phyloP scores from a whole-genome alignment of 2,797 vertebrate species.

The Myiotriccus ornatus region DNA sequence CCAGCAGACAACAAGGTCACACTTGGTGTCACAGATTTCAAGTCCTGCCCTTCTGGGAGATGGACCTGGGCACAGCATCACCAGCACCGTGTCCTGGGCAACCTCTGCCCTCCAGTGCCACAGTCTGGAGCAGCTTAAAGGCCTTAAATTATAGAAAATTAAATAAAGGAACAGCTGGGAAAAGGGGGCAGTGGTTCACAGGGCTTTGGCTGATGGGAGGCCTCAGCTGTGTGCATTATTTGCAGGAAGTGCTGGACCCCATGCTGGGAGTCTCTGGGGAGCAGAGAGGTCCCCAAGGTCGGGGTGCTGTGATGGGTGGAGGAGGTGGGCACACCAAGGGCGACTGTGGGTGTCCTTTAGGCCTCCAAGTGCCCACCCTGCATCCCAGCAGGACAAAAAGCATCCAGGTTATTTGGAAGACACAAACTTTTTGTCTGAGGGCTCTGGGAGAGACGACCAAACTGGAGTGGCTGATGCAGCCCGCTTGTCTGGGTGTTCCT shows the following conservation, averaged over 20 bases:
- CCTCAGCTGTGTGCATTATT: not conserved
- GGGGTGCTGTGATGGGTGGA: not conserved
- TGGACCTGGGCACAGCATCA: not conserved
- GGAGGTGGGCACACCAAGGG: not conserved
- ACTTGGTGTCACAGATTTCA: not conserved
- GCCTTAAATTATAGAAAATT: not conserved
- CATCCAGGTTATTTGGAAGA: not conserved
- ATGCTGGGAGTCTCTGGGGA: not conserved
- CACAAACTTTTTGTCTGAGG: not conserved
- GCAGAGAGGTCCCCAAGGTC: rapidly evolving
- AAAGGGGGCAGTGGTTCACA: not conserved
- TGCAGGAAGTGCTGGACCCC: not conserved
- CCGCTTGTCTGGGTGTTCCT: not conserved
- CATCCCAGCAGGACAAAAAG: not conserved
- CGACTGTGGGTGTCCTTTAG: not conserved
- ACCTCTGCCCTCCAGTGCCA: not conserved
- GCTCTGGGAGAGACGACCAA: not conserved
- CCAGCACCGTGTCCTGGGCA: not conserved
- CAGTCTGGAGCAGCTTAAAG: not conserved
- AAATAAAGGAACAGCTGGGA: not conserved
- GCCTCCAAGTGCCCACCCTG: not conserved
- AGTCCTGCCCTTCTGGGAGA: not conserved
- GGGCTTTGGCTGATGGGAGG: not conserved
- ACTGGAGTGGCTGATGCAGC: not conserved
- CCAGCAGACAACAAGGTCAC: not conserved